These are phyloP conservation scores for Arctopsyche grandis DNA, from an alignment of 1,140 invertebrate species.

Conservation along the genomic window DNA sequence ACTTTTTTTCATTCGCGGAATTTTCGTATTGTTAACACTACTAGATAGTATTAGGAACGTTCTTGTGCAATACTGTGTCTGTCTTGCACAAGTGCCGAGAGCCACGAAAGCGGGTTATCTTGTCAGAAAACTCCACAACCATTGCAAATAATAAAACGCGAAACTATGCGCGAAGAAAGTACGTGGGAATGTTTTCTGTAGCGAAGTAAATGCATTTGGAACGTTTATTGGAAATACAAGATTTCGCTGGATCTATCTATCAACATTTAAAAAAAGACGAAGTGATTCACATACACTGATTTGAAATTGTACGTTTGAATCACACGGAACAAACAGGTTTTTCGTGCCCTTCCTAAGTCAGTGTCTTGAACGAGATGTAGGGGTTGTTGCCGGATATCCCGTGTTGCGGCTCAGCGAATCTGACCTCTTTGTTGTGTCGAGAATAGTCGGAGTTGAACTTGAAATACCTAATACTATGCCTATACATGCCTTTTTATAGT, in stretches of 20 bases:
- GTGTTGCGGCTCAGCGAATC: constrained; percentile 5
- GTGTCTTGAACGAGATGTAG: too few relatives aligned
- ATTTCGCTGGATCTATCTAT: not conserved
- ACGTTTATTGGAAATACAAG: not conserved
- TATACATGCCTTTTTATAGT: too few relatives aligned
- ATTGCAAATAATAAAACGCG: constrained; percentile 19
- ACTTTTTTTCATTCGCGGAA: not conserved
- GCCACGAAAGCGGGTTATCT: constrained; percentile 24
- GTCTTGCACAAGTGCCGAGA: constrained; percentile 12
- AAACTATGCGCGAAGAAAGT: constrained; percentile 12
- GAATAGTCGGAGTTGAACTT: not conserved
- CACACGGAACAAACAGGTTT: too few relatives aligned
- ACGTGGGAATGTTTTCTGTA: not conserved
- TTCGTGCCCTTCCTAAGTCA: too few relatives aligned
- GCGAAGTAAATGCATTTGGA: not conserved
- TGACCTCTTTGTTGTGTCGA: not conserved
- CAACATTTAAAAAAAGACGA: too few relatives aligned
- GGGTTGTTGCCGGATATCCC: constrained; percentile 40
- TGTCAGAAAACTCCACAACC: not conserved
- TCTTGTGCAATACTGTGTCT: constrained; percentile 14
- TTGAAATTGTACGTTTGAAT: too few relatives aligned
- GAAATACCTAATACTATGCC: too few relatives aligned
- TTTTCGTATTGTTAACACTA: not conserved
- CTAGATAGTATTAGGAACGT: not conserved
- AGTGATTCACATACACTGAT: too few relatives aligned